Evolutionary conservation across 2,888 invertebrate genomes (phyloP), one percentile per base, ranked within the genome.

Genomic region (Aproaerema taeniolella): DNA sequence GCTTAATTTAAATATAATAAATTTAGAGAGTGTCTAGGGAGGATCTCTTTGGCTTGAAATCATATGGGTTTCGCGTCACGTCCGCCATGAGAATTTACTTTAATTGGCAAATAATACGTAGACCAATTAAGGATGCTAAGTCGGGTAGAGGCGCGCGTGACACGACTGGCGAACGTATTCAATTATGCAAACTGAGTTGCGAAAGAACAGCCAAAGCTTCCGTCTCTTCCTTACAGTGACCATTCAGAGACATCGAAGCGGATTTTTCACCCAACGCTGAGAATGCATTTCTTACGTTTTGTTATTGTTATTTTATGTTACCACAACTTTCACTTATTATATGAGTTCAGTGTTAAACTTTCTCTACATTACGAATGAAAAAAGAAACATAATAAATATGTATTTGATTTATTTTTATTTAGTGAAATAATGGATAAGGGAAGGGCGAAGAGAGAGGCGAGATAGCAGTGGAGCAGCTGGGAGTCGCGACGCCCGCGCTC

Each of bases 21-120:
- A 67, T 61, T 63, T 55, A 60, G 50, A 47, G 59, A 57, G 56
- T 61, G 47, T 58, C 56, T 53, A 53, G 65, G 60, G 56, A 53
- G 61, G 68, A 63, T 68, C 71, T 70, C 70, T 68, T 62, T 53
- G 52, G 53, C 49, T 51, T 49, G 59, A 66, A 70, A 72, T 69
- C 68, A 77, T 80, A 75, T 64, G 66, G 74, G 73, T 83, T 86
- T 83, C 83, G 60, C 61, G 76, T 83, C 85, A 86, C 83, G 85
- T 86, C 62, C 71, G 59, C 77, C 65, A 81, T 77, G 86, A 83
- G 76, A 87, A 83, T 86, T 83, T 81, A 80, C 85, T 86, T 85
- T 87, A 87, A 87, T 87, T 87, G 86, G 86, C 86, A 86, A 86
- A 87, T 87, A 86, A 87, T 87, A 86, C 86, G 82, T 73, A 83